Evolutionary conservation across 2,113 vertebrate genomes (phyloP).

Genomic region (Eira barbara): DNA sequence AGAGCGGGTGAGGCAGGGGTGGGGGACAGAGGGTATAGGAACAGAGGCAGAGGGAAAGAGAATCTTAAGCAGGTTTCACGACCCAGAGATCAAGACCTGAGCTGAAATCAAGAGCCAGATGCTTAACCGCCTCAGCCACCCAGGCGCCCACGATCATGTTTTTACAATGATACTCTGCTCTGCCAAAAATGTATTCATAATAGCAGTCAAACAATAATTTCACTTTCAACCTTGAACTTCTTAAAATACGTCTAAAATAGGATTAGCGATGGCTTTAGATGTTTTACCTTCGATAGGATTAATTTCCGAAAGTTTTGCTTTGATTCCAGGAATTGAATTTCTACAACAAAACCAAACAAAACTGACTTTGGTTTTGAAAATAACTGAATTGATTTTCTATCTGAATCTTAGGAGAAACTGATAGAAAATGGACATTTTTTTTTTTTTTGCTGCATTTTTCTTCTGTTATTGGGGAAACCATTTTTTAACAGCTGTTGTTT

Average conservation of each 20-base stretch:
- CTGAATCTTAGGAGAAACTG: neutral
- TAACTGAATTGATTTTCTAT: neutral
- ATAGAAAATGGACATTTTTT: neutral
- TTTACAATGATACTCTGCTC: neutral
- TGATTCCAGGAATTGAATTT: neutral
- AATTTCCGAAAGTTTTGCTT: neutral
- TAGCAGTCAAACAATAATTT: neutral
- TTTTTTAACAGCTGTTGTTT: neutral
- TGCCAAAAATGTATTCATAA: neutral
- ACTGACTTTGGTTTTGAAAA: neutral
- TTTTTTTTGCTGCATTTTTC: neutral
- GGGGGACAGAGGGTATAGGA: neutral
- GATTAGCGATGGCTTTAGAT: neutral
- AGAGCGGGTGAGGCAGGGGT: no score
- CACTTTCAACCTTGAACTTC: neutral
- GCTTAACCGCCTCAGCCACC: neutral
- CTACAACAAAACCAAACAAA: neutral
- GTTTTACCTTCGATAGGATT: neutral
- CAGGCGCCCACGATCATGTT: neutral
- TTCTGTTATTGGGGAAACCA: neutral
- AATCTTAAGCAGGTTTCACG: neutral
- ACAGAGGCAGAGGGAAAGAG: neutral
- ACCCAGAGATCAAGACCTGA: neutral
- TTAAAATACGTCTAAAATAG: neutral
- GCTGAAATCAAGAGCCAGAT: neutral